Evolutionary conservation across 2,113 vertebrate genomes (phyloP), one percentile per base, ranked within the genome.

Genomic region (Chaetorhynchus papuensis): DNA sequence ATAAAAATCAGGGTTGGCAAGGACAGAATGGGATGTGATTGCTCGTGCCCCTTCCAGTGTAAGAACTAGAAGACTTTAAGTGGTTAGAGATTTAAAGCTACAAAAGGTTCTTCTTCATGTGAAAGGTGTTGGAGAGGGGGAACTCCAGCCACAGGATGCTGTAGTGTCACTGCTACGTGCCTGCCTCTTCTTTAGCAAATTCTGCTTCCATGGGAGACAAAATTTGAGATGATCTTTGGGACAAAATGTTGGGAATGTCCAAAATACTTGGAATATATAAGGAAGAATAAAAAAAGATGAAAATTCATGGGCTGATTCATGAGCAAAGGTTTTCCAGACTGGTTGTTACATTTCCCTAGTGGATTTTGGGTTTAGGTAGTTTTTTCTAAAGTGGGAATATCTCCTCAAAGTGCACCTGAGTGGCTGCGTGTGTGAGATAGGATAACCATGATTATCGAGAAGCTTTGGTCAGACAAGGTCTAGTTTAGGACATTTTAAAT

Each of bases 101-200:
- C 16, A 31, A 37, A 54, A 83, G 26, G 23, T 57, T n/a, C 11
- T 77, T 50, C 24, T 44, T 26, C 11, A 4, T 41, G 22, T 3
- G 27, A 6, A 14, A 4, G 3, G 9, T 53, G 3, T 37, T 0
- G 0, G 44, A 68, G 16, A 21, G 61, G 21, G 18, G 20, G 2
- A 91, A 24, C 6, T 21, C 13, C 45, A 50, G 37, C 8, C 9
- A 22, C 8, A 12, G 19, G 44, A 18, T 76, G 23, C 20, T 71
- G 54, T 60, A 17, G 8, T 75, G 23, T 54, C 47, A 33, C 23
- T 68, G 9, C 30, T 54, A 2, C 0, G 0, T 3, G 7, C 20
- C 60, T 63, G 27, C 12, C 13, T 54, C 31, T 23, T 74, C 20
- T 88, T 81, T 6, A 56, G 57, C 49, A 83, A 53, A 41, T 57